Conservation (phyloP, 2,113 vertebrate genomes). For the Phrynocephalus versicolor region DNA sequence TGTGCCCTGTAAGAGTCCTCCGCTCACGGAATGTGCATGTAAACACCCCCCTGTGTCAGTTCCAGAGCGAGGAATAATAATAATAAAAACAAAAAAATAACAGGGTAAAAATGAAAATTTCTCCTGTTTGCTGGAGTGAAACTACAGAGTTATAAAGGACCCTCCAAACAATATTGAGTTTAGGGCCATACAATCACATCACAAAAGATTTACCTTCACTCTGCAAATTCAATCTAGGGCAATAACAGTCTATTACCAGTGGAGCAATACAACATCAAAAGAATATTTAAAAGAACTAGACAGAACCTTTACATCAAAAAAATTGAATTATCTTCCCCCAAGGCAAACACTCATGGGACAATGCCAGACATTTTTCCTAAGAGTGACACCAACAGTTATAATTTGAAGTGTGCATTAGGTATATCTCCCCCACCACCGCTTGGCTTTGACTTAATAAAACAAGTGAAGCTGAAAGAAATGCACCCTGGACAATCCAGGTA, state of each 20-base stretch:
- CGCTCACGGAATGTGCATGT: slow-evolving; percentile 50
- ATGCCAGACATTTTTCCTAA: slow-evolving; percentile 79
- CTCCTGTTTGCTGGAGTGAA: slow-evolving; percentile 80
- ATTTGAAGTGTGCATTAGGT: slow-evolving; percentile 67
- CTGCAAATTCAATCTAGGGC: slow-evolving; percentile 92
- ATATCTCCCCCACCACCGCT: slow-evolving; percentile 48
- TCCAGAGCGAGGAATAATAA: slow-evolving; percentile 69
- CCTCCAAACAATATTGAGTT: slow-evolving; percentile 88
- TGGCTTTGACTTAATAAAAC: slow-evolving; percentile 44
- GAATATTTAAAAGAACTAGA: slow-evolving; percentile 87
- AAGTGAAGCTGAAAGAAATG: background rate
- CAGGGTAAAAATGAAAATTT: slow-evolving; percentile 98
- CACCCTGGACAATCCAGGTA: background rate
- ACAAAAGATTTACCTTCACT: slow-evolving; percentile 92
- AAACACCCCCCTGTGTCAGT: slow-evolving; percentile 59
- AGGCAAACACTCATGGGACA: slow-evolving; percentile 77
- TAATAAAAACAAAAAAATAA: slow-evolving; percentile 65
- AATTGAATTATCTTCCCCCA: slow-evolving; percentile 80
- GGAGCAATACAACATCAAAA: slow-evolving; percentile 77
- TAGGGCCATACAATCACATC: slow-evolving; percentile 90
- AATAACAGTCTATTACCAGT: slow-evolving; percentile 96
- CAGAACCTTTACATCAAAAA: slow-evolving; percentile 84
- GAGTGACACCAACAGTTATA: slow-evolving; percentile 75
- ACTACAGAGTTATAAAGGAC: slow-evolving; percentile 85
- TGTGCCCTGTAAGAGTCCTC: slow-evolving; percentile 47